phyloP scores from a whole-genome alignment of 1,140 invertebrate species.

The Antheraea mylitta region DNA sequence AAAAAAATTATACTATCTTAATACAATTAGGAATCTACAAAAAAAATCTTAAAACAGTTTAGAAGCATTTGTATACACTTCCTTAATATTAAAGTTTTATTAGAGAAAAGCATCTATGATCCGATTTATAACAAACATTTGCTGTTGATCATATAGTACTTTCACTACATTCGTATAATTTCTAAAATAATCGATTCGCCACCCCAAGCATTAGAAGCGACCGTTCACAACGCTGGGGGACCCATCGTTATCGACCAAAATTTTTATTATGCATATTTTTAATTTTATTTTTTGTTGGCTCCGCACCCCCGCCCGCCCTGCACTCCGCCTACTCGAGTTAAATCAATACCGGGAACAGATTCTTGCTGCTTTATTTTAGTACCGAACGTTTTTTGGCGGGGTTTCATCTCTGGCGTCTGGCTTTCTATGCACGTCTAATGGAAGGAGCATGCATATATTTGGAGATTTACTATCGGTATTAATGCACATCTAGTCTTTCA shows the following conservation, averaged over 20 bases:
- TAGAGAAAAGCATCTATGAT: too few relatives aligned
- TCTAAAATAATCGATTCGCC: slow-evolving; percentile 68
- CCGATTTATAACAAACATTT: too few relatives aligned
- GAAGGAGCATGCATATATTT: slow-evolving; percentile 12
- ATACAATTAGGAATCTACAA: too few relatives aligned
- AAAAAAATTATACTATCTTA: too few relatives aligned
- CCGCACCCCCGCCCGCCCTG: slow-evolving; percentile 38
- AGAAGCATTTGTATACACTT: too few relatives aligned
- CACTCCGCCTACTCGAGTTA: slow-evolving; percentile 55
- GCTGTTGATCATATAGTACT: too few relatives aligned
- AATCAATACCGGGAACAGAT: slow-evolving; percentile 66
- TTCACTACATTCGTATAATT: slow-evolving; percentile 37
- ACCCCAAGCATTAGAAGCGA: slow-evolving; percentile 49
- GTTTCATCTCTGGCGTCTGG: slow-evolving; percentile 44
- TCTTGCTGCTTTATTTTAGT: slow-evolving; percentile 47
- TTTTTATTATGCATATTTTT: slow-evolving; percentile 78
- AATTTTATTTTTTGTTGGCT: slow-evolving; percentile 69
- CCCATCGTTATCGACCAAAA: slow-evolving; percentile 60
- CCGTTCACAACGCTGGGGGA: slow-evolving; percentile 37
- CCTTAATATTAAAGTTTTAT: too few relatives aligned
- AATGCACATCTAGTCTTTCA: slow-evolving; percentile 12
- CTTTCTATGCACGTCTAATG: slow-evolving; percentile 23
- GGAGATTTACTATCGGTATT: background rate
- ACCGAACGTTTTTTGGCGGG: slow-evolving; percentile 40
- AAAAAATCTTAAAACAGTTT: too few relatives aligned